Base-by-base conservation (phyloP, 2,888 invertebrate genomes). In the Clunio marinus region DNA sequence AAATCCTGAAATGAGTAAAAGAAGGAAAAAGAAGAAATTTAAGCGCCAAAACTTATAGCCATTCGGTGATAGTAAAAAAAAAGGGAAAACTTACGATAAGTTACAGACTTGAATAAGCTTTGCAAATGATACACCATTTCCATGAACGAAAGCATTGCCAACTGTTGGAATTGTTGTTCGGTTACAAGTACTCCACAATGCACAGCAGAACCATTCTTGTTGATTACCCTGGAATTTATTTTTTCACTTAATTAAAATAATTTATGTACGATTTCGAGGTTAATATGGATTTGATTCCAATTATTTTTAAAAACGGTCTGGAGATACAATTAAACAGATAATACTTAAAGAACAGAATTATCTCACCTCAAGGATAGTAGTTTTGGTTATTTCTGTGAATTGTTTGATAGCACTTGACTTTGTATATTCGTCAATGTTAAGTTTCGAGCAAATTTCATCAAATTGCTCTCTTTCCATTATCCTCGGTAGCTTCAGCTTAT, bases 161-260 rank as follows among this genome's bases (percentile, higher is more conserved):
- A 94, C 88, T 7, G 93, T 92, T 1, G 93, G 91, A 59, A 88
- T 88, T 70, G 86, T 83, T 1, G 88, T 86, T 68, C 87, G 88
- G 69, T 92, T 83, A 75, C 95, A 95, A 25, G 93, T 91, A 35
- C 92, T 92, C 79, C 93, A 97, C 58, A 97, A 80, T 4, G 95
- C 90, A 83, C 97, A 98, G 59, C 93, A 93, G 76, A 97, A 83
- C 97, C 97, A 98, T 75, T 96, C 94, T 66, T 88, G 80, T 70
- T 86, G 84, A 73, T 96, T 91, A 27, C 96, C 97, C 93, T 94
- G 74, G n/a, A 80, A 78, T n/a, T n/a, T n/a, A n/a, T n/a, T n/a
- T n/a, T n/a, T n/a, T n/a, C n/a, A n/a, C n/a, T n/a, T n/a, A n/a
- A n/a, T n/a, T n/a, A n/a, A n/a, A n/a, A n/a, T n/a, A n/a, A n/a